These are phyloP conservation scores for Blastomussa wellsi DNA, from an alignment of 92 coral and sea anemone genomes.

Conservation along the genomic window DNA sequence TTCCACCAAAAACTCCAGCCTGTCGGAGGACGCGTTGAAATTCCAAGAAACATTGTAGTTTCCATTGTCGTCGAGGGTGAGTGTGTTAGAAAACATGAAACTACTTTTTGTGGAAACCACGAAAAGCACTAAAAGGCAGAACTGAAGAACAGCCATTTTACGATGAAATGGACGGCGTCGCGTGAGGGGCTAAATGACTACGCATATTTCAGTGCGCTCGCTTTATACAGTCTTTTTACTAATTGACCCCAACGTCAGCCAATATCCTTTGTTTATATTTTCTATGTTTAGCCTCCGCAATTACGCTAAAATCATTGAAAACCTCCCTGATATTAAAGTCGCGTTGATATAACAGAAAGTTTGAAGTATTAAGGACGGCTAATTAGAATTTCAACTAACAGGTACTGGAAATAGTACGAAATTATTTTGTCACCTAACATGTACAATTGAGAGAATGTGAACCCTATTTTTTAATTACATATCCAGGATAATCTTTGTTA, in stretches of 20 bases:
- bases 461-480: too few relatives aligned
- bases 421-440: too few relatives aligned
- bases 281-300: not conserved
- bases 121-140: not conserved
- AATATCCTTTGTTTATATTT: not conserved
- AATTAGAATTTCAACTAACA: too few relatives aligned
- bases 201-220: not conserved
- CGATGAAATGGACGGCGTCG: not conserved
- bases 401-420: too few relatives aligned
- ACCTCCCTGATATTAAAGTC: too few relatives aligned
- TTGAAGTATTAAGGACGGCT: too few relatives aligned
- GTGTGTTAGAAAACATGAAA: conserved; percentile 3
- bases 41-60: conserved; percentile 20
- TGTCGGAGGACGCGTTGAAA: conserved; percentile 22
- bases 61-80: not conserved
- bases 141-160: conserved; percentile 2
- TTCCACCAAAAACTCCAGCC: conserved; percentile 12
- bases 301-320: not conserved
- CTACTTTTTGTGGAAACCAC: conserved; percentile 16
- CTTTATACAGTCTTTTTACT: not conserved
- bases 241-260: not conserved
- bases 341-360: too few relatives aligned
- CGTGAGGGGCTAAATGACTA: not conserved
- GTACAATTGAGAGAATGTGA: too few relatives aligned
- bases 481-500: too few relatives aligned